Percentiles rank a stretch among this genome's conserved stretches.
Conservation (phyloP, 2,888 invertebrate genomes). For the Pseudeuparius sepicola region DNA sequence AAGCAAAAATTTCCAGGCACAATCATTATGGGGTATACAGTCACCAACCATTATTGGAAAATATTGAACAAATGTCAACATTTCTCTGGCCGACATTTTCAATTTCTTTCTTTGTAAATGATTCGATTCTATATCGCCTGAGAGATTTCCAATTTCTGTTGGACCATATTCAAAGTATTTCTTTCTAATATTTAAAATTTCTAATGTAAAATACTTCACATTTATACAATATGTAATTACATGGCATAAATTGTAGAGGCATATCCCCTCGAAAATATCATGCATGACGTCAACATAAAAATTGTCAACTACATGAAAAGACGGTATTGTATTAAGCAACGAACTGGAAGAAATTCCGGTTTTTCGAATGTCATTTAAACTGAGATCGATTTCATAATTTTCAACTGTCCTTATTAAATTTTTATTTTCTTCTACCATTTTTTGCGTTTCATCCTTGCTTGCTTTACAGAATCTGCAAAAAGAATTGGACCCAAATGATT, state of each 20-base stretch:
- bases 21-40: constrained; percentile 23
- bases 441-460: constrained; percentile 14
- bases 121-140: constrained; percentile 17
- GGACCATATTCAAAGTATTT: constrained; percentile 24
- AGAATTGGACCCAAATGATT: constrained; percentile 21
- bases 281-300: constrained; percentile 23
- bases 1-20: constrained; percentile 21
- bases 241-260: constrained; percentile 21
- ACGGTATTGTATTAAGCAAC: constrained; percentile 23
- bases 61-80: constrained; percentile 23
- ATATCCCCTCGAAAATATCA: constrained; percentile 22
- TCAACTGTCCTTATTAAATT: constrained; percentile 17
- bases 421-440: constrained; percentile 13
- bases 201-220: no score
- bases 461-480: constrained; percentile 21
- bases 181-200: constrained; percentile 23
- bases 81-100: constrained; percentile 26
- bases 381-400: constrained; percentile 22
- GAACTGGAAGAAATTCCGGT: no score
- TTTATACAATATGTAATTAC: constrained; percentile 21
- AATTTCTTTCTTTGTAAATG: constrained; percentile 17
- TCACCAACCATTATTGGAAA: constrained; percentile 26
- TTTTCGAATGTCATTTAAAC: no score
- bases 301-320: constrained; percentile 23
- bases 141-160: constrained; percentile 22